phyloP scores from a whole-genome alignment of 2,888 invertebrate genomes.

The Halictus ligatus region DNA sequence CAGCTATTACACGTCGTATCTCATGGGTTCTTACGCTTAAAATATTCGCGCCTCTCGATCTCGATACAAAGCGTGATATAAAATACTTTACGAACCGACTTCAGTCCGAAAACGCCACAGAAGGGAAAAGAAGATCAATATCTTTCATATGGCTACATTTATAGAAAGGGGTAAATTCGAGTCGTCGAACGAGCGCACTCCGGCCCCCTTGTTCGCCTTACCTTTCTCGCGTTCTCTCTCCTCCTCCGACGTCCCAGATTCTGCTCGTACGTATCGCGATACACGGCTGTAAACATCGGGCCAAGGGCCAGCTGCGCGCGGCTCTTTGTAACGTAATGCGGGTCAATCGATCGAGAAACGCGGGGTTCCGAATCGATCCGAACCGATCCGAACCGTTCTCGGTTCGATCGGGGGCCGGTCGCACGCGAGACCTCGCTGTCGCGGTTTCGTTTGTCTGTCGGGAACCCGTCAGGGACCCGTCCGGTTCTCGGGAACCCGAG shows the following conservation, averaged over 20 bases:
- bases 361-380: conserved; percentile 15
- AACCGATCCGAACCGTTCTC: background rate
- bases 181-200: conserved; percentile 34
- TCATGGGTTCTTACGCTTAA: no score
- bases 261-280: conserved; percentile 28
- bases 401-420: background rate
- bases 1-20: no score
- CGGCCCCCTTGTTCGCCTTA: conserved; percentile 52
- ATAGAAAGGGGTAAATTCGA: conserved; percentile 71
- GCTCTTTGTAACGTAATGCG: conserved; percentile 65
- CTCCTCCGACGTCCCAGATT: conserved; percentile 68
- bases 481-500: background rate
- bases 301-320: conserved; percentile 54
- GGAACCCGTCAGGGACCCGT: background rate
- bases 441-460: background rate
- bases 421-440: background rate
- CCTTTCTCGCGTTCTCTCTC: conserved; percentile 55
- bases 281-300: conserved; percentile 45
- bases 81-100: no score
- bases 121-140: no score
- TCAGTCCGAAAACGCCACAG: no score
- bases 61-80: no score
- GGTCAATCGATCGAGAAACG: conserved; percentile 60
- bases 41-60: no score
- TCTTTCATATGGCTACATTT: no score